phyloP scores from a whole-genome alignment of 2,113 vertebrate species.

The Myiagra hebetior region DNA sequence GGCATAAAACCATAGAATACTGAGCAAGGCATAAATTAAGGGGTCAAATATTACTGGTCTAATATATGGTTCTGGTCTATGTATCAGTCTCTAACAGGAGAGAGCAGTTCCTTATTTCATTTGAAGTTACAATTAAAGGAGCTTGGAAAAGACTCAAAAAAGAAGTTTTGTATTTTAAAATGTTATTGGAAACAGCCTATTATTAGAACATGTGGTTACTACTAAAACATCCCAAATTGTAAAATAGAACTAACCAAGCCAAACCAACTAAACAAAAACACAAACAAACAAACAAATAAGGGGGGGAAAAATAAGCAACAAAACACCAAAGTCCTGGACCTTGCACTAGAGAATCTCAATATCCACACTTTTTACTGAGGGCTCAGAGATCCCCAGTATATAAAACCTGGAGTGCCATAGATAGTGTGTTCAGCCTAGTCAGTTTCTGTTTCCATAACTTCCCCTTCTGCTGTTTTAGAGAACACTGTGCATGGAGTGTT shows the following conservation, averaged over 20 bases:
- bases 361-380: neutral
- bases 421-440: neutral
- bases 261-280: neutral
- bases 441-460: neutral
- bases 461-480: neutral
- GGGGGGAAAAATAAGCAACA: fast-evolving
- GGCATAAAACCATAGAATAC: neutral
- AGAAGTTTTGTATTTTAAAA: neutral
- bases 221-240: neutral
- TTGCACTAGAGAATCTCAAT: neutral
- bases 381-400: neutral
- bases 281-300: too few relatives aligned
- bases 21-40: neutral
- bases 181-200: neutral
- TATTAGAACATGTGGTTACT: neutral
- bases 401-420: neutral
- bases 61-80: neutral
- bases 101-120: neutral
- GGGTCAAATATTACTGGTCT: neutral
- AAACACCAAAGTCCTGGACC: neutral
- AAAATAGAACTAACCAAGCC: neutral
- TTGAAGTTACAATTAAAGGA: neutral
- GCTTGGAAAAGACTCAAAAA: neutral
- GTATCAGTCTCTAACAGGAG: neutral
- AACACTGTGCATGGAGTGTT: neutral